Conservation (phyloP, 2,888 invertebrate species). For the Dendrolimus houi region DNA sequence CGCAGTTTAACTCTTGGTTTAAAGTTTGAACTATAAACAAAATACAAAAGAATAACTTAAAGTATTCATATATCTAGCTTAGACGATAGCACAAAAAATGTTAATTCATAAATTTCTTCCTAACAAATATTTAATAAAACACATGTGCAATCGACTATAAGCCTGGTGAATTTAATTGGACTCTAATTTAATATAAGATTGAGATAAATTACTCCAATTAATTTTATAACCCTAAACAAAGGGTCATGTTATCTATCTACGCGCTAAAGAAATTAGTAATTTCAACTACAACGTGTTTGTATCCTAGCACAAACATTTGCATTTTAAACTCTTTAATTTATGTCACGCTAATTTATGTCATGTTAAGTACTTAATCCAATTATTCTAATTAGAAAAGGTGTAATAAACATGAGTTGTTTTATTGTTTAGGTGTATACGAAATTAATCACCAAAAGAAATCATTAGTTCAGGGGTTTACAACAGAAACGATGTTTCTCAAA, state of each 20-base stretch:
- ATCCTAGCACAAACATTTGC: slow-evolving; percentile 11
- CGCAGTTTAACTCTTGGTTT: no score
- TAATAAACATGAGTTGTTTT: neutral
- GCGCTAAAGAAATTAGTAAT: slow-evolving; percentile 21
- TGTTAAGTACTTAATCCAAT: slow-evolving; percentile 8
- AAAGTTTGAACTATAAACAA: no score
- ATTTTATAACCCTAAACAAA: slow-evolving; percentile 38
- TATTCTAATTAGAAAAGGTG: slow-evolving; percentile 1
- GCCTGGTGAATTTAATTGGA: neutral
- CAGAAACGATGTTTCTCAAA: no score
- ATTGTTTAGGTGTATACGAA: neutral
- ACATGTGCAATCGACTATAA: no score
- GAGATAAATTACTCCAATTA: slow-evolving; percentile 62
- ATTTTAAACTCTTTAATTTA: slow-evolving; percentile 13
- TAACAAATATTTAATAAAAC: no score
- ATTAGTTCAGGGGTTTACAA: no score
- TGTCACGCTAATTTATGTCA: slow-evolving; percentile 4
- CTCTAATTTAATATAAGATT: slow-evolving; percentile 45
- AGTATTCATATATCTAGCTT: no score
- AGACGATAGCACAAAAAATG: no score
- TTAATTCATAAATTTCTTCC: no score
- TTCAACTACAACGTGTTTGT: neutral
- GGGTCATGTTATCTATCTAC: slow-evolving; percentile 14
- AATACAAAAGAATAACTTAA: no score
- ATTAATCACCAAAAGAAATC: no score